Evolutionary conservation across 2,113 vertebrate species (phyloP).

Genomic region (Morphnarchus princeps): DNA sequence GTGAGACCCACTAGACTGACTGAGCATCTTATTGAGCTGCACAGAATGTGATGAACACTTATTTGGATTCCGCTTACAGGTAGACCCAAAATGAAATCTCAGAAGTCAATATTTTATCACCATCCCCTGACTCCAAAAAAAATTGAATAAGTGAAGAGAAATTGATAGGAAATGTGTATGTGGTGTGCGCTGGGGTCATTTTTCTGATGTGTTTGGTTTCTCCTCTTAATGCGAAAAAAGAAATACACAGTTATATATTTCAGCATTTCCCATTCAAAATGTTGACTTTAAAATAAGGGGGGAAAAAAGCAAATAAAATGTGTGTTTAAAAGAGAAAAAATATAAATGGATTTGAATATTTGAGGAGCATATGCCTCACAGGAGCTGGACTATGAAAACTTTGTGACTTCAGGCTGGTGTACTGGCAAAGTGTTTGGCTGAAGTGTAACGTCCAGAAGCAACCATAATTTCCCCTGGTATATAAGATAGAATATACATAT

Average conservation of each 20-base stretch:
- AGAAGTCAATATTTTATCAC: constrained; percentile 14
- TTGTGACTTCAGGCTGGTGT: not conserved
- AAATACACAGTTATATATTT: not conserved
- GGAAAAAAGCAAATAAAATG: not conserved
- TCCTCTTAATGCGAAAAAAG: not conserved
- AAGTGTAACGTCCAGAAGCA: not conserved
- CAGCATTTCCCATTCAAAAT: not conserved
- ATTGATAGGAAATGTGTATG: not conserved
- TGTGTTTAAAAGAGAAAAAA: not conserved
- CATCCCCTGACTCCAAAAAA: not conserved
- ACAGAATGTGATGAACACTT: not conserved
- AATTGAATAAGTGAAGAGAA: not conserved
- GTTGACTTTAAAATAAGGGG: not conserved
- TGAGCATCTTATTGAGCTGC: constrained; percentile 22
- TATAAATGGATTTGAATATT: not conserved
- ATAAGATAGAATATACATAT: not conserved
- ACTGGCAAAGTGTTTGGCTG: not conserved
- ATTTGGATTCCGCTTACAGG: not conserved
- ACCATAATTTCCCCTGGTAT: not conserved
- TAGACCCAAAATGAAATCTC: constrained; percentile 8
- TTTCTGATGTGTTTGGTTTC: not conserved
- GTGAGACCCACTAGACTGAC: not conserved
- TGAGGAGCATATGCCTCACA: not conserved
- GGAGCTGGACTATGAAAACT: not conserved
- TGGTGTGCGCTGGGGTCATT: not conserved